Conservation (phyloP, 2,888 invertebrate species). For the Furcula furcula region DNA sequence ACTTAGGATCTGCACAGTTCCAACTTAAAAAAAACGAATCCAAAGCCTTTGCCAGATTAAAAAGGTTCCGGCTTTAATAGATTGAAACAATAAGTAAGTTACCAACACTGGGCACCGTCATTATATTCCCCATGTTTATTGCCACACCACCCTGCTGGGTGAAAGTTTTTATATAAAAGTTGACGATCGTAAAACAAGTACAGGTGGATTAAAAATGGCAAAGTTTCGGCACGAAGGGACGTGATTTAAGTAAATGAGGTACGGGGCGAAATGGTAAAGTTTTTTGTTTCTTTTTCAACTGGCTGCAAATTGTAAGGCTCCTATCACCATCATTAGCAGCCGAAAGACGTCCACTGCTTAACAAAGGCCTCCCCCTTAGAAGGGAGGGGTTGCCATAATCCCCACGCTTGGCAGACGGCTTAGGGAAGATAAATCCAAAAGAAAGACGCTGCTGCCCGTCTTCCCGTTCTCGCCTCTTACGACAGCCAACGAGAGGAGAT, state of each 20-base stretch:
- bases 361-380: no score
- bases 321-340: no score
- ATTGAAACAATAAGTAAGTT: constrained; percentile 60
- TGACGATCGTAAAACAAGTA: constrained; percentile 71
- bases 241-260: constrained; percentile 33
- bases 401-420: no score
- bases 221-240: constrained; percentile 34
- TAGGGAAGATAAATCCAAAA: no score
- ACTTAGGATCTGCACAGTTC: no score
- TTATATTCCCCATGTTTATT: constrained; percentile 55
- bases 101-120: constrained; percentile 41
- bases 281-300: neutral
- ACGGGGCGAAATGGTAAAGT: neutral
- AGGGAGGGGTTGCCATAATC: no score
- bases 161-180: constrained; percentile 71
- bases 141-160: constrained; percentile 36
- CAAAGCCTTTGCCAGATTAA: constrained; percentile 17
- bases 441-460: no score
- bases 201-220: constrained; percentile 69
- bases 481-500: no score
- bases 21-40: no score
- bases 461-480: no score
- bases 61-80: constrained; percentile 44
- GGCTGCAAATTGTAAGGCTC: no score
- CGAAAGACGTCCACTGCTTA: no score